A percentile compares a stretch with the other conserved stretches of the same genome.
phyloP scores from a whole-genome alignment of 2,113 vertebrate genomes.

The Neolamprologus ventralis region DNA sequence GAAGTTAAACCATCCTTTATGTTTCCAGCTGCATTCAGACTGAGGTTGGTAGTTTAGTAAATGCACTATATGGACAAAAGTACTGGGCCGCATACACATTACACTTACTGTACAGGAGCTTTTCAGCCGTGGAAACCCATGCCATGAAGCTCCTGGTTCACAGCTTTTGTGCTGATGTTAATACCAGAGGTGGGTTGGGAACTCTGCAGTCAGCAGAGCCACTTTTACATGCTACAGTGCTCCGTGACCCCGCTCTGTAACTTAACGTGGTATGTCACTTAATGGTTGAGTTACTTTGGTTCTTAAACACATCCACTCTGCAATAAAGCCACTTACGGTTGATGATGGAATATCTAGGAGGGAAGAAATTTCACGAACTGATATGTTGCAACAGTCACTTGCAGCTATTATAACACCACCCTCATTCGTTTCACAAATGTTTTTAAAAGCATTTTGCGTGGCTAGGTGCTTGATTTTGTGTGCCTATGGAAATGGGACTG shows the following conservation, averaged over 20 bases:
- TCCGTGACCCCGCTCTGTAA: background rate
- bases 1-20: background rate
- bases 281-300: background rate
- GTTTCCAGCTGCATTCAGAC: background rate
- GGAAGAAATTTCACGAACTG: background rate
- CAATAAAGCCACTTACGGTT: background rate
- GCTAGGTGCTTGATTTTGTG: background rate
- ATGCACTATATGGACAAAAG: background rate
- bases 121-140: background rate
- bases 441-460: background rate
- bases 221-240: background rate
- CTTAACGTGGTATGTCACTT: background rate
- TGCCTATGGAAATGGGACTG: background rate
- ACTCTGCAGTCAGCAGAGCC: background rate
- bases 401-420: background rate
- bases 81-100: background rate
- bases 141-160: background rate
- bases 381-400: background rate
- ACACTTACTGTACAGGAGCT: background rate
- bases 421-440: background rate
- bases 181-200: background rate
- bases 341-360: background rate
- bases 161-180: background rate
- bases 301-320: background rate
- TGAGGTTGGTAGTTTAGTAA: background rate